These are phyloP conservation scores for Chamaea fasciata DNA, from an alignment of 2,113 vertebrate species.

Conservation along the genomic window DNA sequence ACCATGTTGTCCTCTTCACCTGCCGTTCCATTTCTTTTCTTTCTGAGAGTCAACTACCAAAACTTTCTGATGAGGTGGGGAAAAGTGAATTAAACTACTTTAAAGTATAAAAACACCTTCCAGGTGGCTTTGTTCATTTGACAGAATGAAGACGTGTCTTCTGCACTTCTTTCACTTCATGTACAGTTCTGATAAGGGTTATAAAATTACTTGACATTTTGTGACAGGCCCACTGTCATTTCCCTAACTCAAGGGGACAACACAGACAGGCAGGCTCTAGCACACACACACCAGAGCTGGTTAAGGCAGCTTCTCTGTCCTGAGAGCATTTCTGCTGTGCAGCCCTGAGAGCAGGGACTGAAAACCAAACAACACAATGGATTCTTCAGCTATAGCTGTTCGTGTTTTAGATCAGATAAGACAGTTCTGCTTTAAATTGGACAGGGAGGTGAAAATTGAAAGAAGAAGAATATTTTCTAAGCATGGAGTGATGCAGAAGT, in stretches of 20 bases:
- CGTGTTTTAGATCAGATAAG: neutral
- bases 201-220: neutral
- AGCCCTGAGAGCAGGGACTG: neutral
- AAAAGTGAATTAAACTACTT: neutral
- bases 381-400: neutral
- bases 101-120: neutral
- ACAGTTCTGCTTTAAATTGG: neutral
- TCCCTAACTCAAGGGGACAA: neutral
- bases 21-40: neutral
- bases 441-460: neutral
- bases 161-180: neutral
- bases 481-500: neutral
- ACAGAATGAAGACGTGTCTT: neutral
- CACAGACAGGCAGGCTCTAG: neutral
- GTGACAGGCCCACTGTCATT: neutral
- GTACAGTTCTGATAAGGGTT: neutral
- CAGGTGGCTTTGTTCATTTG: neutral
- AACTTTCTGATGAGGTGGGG: neutral
- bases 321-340: neutral
- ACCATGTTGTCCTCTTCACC: neutral
- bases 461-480: neutral
- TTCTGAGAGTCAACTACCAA: neutral
- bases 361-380: neutral
- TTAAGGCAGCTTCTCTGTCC: neutral
- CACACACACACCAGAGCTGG: neutral